Evolutionary conservation across 2,113 vertebrate genomes (phyloP).

Genomic region (Atractosteus spatula): DNA sequence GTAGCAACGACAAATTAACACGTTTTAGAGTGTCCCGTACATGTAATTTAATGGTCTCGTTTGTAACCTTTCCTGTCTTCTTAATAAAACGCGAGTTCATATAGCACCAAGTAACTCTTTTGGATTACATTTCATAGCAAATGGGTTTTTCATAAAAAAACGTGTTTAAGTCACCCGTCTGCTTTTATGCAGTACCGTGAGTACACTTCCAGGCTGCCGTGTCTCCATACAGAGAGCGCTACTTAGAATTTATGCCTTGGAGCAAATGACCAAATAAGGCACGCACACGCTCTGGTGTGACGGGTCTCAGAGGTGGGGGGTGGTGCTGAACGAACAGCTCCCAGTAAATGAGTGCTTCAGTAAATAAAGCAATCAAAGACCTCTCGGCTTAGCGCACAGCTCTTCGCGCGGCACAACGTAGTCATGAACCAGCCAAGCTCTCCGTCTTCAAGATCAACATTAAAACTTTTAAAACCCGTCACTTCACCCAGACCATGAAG

Average conservation of each 20-base stretch:
- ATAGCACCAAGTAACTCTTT: too few relatives aligned
- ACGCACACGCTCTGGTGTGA: neutral
- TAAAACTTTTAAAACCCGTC: slow-evolving; percentile 46
- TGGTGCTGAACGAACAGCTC: slow-evolving; percentile 91
- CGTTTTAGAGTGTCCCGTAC: too few relatives aligned
- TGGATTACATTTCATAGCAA: too few relatives aligned
- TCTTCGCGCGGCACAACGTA: slow-evolving; percentile 51
- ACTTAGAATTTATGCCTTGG: neutral
- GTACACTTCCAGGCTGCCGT: too few relatives aligned
- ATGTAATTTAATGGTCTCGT: too few relatives aligned
- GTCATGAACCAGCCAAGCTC: slow-evolving; percentile 78
- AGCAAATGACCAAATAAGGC: slow-evolving; percentile 25
- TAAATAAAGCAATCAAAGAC: slow-evolving; percentile 54
- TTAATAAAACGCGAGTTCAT: too few relatives aligned
- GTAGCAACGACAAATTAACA: too few relatives aligned
- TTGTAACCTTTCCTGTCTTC: too few relatives aligned
- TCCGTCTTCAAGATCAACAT: slow-evolving; percentile 62
- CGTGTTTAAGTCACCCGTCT: too few relatives aligned
- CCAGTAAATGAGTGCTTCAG: slow-evolving; percentile 39
- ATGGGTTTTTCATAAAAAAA: too few relatives aligned
- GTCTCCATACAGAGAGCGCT: too few relatives aligned
- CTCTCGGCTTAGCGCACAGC: slow-evolving; percentile 10
- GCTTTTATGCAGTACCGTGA: too few relatives aligned
- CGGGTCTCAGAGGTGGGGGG: slow-evolving; percentile 43
- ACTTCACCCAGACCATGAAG: slow-evolving; percentile 80